Base-by-base conservation (phyloP, 1,140 invertebrate species). In the Drosophila parabipectinata region DNA sequence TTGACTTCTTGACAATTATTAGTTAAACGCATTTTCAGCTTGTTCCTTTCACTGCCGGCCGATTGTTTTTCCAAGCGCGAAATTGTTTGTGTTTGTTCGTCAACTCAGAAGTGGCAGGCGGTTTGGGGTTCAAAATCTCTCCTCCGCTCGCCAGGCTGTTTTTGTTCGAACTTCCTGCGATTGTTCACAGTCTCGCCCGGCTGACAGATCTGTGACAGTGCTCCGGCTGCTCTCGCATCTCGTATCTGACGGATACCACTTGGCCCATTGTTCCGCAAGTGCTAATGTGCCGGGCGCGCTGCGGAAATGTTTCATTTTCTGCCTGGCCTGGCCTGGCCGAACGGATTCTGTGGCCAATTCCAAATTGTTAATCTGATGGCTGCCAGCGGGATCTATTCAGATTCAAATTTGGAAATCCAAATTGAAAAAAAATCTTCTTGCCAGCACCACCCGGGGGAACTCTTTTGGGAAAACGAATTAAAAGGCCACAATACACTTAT, bases 1-100 rank as follows among this genome's bases (percentile, higher is more conserved):
- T 77, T 79, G 79, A 89, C 79, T 88, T 72, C 67, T 87, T 88
- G 79, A 88, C 84, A 88, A 88, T 88, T 88, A 88, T 88, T 88
- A 88, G 79, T 88, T 88, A 72, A 84, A 88, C 84, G 84, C 76
- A 78, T 81, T 78, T 81, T 87, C 62, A 68, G 77, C 61, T 66
- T 62, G 64, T 55, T 69, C 73, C 63, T 76, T 74, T 50, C 53
- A 54, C 53, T 59, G 64, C 77, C 75, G 74, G 67, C 76, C 77
- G 78, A 85, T 80, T 81, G 79, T 50, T 63, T 79, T 79, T 66
- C 80, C 76, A 89, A 83, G 83, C 83, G 83, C 83, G 72, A 87
- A 87, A 87, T 88, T 88, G 79, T 87, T 88, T 88, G 83, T 87
- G 72, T 88, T 88, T 67, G 85, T 69, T 53, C 64, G 80, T 75